Conservation (phyloP, 2,797 vertebrate species). For the Rhadinocentrus ornatus region DNA sequence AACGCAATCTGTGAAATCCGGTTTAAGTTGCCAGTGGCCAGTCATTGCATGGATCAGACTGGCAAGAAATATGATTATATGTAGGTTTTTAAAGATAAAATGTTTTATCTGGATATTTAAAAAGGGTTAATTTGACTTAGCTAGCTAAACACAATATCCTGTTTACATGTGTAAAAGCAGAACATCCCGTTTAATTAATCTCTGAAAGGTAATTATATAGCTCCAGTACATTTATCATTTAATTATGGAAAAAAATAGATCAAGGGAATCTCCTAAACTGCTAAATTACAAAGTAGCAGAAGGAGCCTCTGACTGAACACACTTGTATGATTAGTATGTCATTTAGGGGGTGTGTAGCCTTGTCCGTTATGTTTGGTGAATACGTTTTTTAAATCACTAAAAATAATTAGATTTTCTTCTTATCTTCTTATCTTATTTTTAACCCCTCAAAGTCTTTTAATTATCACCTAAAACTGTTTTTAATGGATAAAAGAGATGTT, state of each 20-base stretch:
- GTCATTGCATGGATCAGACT: background rate
- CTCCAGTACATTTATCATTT: too few species aligned
- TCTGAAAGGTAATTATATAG: background rate
- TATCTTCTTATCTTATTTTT: too few species aligned
- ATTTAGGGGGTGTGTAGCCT: background rate
- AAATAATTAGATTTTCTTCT: too few species aligned
- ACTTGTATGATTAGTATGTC: background rate
- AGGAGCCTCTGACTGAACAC: background rate
- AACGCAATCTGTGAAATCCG: background rate
- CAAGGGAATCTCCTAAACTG: background rate
- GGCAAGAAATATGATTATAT: background rate
- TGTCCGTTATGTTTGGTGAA: background rate
- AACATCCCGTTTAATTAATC: background rate
- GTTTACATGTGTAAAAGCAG: background rate
- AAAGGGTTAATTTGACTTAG: background rate
- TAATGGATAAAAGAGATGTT: too few species aligned
- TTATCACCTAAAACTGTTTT: too few species aligned
- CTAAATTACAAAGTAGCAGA: background rate
- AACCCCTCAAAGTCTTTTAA: too few species aligned
- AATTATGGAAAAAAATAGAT: background rate
- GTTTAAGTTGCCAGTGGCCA: background rate
- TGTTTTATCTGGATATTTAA: background rate
- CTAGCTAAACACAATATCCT: background rate
- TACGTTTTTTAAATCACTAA: too few species aligned
- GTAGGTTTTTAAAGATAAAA: background rate